Conservation (phyloP, 2,888 invertebrate species). For the Oscheius sp. region DNA sequence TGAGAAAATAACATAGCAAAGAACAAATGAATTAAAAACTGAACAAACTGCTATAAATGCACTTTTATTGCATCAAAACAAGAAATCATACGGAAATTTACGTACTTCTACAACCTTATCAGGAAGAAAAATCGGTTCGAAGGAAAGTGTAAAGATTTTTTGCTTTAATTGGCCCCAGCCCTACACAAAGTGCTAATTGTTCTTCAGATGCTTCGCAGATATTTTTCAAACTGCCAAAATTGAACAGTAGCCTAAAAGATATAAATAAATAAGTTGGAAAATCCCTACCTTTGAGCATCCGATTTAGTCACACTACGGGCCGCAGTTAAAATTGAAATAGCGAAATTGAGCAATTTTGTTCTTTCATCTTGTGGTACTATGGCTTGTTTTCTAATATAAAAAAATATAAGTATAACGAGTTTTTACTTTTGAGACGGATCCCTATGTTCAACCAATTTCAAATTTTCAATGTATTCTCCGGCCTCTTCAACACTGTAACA, state of each 20-base stretch:
- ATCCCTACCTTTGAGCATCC: constrained; percentile 64
- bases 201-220: constrained; percentile 61
- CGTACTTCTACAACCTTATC: not conserved
- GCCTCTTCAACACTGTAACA: constrained; percentile 72
- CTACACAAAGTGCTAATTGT: constrained; percentile 63
- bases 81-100: not conserved
- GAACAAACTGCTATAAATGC: not conserved
- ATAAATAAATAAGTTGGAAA: not conserved
- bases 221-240: constrained; percentile 62
- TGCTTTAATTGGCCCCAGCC: constrained; percentile 68
- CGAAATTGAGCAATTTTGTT: constrained; percentile 53
- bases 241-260: constrained; percentile 60
- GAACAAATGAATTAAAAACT: not conserved
- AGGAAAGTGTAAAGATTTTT: constrained; percentile 64
- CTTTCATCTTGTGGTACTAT: constrained; percentile 41
- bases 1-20: not conserved
- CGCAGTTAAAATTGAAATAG: constrained; percentile 64
- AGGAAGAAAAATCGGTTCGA: constrained; percentile 45
- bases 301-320: constrained; percentile 65
- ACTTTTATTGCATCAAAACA: constrained; percentile 15
- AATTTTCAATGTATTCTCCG: constrained; percentile 71
- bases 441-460: constrained; percentile 51
- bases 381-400: constrained; percentile 1
- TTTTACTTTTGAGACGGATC: constrained; percentile 29
- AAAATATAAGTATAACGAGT: not conserved